These are phyloP conservation scores for Limnothrissa miodon DNA, from an alignment of 2,113 vertebrate genomes.

Conservation along the genomic window DNA sequence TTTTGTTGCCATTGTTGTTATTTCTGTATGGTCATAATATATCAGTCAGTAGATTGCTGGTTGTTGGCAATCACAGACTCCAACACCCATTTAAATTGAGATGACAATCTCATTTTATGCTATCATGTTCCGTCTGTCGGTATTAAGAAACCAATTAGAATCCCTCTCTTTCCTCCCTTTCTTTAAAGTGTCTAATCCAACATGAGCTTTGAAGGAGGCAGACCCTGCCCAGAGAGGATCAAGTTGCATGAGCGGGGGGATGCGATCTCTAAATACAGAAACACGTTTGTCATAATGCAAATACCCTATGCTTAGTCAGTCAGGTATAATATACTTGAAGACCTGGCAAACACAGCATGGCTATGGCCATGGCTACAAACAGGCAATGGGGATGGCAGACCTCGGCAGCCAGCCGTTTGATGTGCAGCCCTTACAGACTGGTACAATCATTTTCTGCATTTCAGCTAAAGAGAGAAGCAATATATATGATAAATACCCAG, in stretches of 20 bases:
- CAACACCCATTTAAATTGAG: not conserved
- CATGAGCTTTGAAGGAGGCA: conserved; percentile 6
- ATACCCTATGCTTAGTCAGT: not conserved
- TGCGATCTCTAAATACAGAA: conserved; percentile 1
- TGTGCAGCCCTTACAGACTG: conserved; percentile 47
- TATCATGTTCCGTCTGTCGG: not conserved
- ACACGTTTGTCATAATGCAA: conserved; percentile 9
- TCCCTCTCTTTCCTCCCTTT: not conserved
- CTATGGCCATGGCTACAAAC: conserved; percentile 33
- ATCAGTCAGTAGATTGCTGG: not conserved
- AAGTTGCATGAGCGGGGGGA: not conserved
- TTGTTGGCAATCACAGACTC: not conserved
- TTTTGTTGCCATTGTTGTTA: no score
- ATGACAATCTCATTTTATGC: conserved; percentile 4
- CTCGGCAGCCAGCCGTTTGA: conserved; percentile 17
- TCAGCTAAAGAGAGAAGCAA: not conserved
- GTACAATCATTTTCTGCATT: conserved; percentile 46
- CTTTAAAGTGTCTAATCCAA: not conserved
- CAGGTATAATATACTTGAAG: conserved; percentile 9
- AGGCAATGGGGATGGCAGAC: conserved; percentile 42
- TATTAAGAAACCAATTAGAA: not conserved
- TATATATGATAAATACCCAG: conserved; percentile 13
- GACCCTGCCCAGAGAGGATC: conserved; percentile 13
- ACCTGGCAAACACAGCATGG: conserved; percentile 36
- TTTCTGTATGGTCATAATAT: not conserved